Base-by-base conservation (phyloP, 2,113 vertebrate species). In the Rhinopomastus cyanomelas region DNA sequence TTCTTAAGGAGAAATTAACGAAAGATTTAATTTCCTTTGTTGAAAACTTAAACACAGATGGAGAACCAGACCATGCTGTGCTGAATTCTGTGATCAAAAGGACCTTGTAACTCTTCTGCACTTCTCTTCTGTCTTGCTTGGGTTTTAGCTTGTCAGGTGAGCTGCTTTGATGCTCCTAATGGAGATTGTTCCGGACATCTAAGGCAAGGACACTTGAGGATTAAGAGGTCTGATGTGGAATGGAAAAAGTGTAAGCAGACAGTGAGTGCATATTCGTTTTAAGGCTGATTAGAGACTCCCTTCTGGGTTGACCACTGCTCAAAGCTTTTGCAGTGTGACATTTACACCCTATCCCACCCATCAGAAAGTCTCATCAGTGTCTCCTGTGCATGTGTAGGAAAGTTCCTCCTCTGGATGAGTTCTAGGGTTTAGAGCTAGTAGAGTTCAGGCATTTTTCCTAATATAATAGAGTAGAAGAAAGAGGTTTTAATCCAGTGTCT, bases 21-120 rank as follows among this genome's bases (percentile, higher is more conserved):
- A 23, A n/a, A 1, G 0, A 25, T 53, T 81, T 81, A 29, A 39
- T 75, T 15, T 72, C 29, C 8, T n/a, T 5, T 37, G 26, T 61
- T 4, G 3, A 76, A 72, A 78, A 48, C 27, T 22, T 57, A 29
- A 34, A 29, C 9, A 1, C 0, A 0, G 53, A 18, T 23, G 34
- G 60, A 59, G 29, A 73, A 42, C 10, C 9, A 69, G 11, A 21
- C 22, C 66, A 29, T 65, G 34, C 27, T 53, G 32, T 59, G n/a
- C n/a, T 71, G 21, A 62, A 86, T 67, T 91, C 26, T 0, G 1
- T 14, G 16, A 5, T 59, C 32, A 69, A 69, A 91, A 52, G 42
- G 23, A 77, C n/a, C 23, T 71, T 55, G 1, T 3, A 85, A 48
- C 9, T 74, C 42, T 49, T 14, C 12, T 0, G 0, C 56, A 14